Base-by-base conservation (phyloP, 2,113 vertebrate species). In the Acrocephalus kingi region DNA sequence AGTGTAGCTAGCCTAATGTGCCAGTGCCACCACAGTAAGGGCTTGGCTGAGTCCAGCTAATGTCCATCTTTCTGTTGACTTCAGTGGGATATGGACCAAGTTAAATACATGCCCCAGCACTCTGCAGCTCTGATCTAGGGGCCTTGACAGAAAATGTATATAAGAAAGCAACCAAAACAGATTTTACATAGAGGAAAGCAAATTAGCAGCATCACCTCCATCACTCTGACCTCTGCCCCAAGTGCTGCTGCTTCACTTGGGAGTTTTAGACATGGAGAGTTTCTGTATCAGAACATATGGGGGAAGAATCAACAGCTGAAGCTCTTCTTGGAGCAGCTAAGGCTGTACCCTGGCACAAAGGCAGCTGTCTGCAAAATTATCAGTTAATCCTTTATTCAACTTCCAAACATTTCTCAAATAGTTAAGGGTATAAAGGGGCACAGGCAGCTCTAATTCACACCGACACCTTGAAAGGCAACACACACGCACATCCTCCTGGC, bases 321-420 rank as follows among this genome's bases (percentile, higher is more conserved):
- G 15, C 69, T 89, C 66, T 55, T 73, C 66, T 23, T 31, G 49
- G 48, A 77, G 80, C 19, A 3, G 35, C 74, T 72, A 35, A 73
- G 43, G 80, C 27, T 82, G 52, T 25, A 82, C 17, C 17, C 17
- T 11, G 54, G 66, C 48, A 85, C 39, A 39, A 46, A 64, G 37
- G 62, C 71, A 91, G 69, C 72, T 82, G 82, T 69, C 92, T 68
- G 77, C 84, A 94, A 89, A 95, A 93, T 91, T 74, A 95, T 52
- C 84, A 91, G 59, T 86, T 95, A 91, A 95, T 95, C 91, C 80
- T 95, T 90, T 68, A 81, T 69, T 89, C 69, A 58, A 72, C 95
- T 81, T 89, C 89, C 87, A 86, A 94, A 89, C 87, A 95, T 93
- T 93, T 93, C 90, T 80, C 43, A 80, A 86, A 96, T 54, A 58